A percentile compares a stretch with the other conserved stretches of the same genome.
These are phyloP conservation scores for Epinephelus awoara DNA, from an alignment of 2,797 vertebrate species.

Conservation along the genomic window DNA sequence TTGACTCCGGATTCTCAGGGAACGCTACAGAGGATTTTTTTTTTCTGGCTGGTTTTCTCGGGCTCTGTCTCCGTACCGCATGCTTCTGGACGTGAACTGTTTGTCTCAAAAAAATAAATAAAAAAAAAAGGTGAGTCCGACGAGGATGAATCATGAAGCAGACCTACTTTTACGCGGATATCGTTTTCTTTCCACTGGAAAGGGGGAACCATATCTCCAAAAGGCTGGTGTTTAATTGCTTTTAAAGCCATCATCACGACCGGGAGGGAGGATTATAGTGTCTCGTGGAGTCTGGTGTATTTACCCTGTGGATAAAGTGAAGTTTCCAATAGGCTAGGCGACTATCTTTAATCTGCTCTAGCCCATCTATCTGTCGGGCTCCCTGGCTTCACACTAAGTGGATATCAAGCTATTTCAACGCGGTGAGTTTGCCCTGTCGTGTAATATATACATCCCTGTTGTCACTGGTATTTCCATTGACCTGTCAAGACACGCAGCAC, in stretches of 20 bases:
- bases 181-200: slow-evolving; percentile 64
- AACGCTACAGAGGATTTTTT: slow-evolving; percentile 67
- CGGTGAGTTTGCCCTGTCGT: slow-evolving; percentile 81
- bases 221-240: slow-evolving; percentile 71
- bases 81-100: slow-evolving; percentile 65
- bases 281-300: slow-evolving; percentile 68
- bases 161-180: slow-evolving; percentile 81
- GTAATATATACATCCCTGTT: slow-evolving; percentile 32
- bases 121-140: slow-evolving; percentile 63
- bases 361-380: slow-evolving; percentile 45
- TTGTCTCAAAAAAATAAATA: slow-evolving; percentile 41
- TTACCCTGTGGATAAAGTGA: slow-evolving; percentile 77
- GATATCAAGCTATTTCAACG: slow-evolving; percentile 73
- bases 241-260: slow-evolving; percentile 54
- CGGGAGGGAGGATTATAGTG: slow-evolving; percentile 71
- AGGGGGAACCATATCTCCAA: slow-evolving; percentile 51
- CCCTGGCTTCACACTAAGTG: slow-evolving; percentile 71
- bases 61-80: slow-evolving; percentile 30
- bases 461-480: slow-evolving; percentile 26
- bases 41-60: slow-evolving; percentile 27
- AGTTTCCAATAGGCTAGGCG: slow-evolving; percentile 69
- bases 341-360: slow-evolving; percentile 61
- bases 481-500: slow-evolving; percentile 23
- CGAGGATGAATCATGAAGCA: slow-evolving; percentile 75
- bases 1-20: slow-evolving; percentile 78